phyloP scores from a whole-genome alignment of 2,113 vertebrate genomes.

The Grus americana region DNA sequence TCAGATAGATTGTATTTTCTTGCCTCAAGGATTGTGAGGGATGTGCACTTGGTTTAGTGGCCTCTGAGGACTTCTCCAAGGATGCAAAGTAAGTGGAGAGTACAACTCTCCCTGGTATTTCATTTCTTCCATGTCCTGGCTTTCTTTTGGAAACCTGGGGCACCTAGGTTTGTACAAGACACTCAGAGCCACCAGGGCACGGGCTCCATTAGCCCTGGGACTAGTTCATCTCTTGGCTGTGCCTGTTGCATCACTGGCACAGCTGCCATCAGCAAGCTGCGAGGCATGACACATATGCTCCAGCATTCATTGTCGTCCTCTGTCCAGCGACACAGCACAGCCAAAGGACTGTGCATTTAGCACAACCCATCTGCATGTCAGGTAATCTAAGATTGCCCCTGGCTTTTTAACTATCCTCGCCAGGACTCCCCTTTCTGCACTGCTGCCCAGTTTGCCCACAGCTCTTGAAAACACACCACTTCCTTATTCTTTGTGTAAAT shows the following conservation, averaged over 20 bases:
- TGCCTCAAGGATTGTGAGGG: neutral
- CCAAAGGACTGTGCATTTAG: neutral
- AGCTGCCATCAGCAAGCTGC: neutral
- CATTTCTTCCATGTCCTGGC: neutral
- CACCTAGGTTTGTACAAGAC: neutral
- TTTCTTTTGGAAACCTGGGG: neutral
- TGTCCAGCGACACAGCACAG: fast-evolving
- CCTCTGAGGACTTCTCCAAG: neutral
- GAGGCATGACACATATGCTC: neutral
- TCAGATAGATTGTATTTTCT: neutral
- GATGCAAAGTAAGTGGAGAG: neutral
- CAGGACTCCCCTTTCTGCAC: neutral
- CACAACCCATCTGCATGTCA: neutral
- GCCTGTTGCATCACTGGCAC: neutral
- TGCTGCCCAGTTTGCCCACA: neutral
- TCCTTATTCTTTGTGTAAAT: neutral
- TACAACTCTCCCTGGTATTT: neutral
- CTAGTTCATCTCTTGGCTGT: neutral
- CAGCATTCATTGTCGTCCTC: neutral
- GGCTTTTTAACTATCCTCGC: neutral
- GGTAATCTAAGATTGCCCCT: neutral
- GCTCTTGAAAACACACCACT: neutral
- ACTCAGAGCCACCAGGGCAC: neutral
- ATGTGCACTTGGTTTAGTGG: neutral
- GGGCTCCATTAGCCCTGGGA: neutral